These are phyloP conservation scores for Bombus confusus DNA, from an alignment of 1,140 invertebrate species.

Conservation along the genomic window DNA sequence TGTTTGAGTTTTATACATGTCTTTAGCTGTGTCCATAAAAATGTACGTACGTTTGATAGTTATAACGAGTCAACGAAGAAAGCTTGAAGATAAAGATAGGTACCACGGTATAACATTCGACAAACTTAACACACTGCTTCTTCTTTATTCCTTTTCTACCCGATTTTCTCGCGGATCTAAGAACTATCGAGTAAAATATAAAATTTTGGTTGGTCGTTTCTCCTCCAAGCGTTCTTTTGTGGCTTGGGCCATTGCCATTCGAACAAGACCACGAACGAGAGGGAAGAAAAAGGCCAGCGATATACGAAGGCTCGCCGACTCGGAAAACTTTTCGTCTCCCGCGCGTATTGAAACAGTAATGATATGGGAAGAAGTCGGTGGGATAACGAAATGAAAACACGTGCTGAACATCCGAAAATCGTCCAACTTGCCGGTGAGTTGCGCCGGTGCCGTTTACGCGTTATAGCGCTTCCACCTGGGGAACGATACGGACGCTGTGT, in stretches of 20 bases:
- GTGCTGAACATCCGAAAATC: conserved; percentile 47
- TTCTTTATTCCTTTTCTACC: background rate
- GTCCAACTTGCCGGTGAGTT: conserved; percentile 49
- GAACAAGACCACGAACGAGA: conserved; percentile 1
- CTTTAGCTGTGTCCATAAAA: too few species aligned
- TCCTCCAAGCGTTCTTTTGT: background rate
- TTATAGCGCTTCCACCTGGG: conserved; percentile 42
- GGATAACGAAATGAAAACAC: conserved; percentile 66
- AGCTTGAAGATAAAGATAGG: background rate
- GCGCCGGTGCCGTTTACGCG: conserved; percentile 53
- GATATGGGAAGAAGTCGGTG: conserved; percentile 50
- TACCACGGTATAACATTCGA: background rate
- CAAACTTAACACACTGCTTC: background rate
- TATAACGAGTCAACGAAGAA: background rate
- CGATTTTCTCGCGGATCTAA: background rate
- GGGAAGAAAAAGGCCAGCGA: background rate
- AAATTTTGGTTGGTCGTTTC: conserved; percentile 11
- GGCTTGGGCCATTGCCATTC: background rate
- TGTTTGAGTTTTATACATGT: too few species aligned
- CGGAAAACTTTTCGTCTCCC: conserved; percentile 52
- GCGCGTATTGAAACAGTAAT: conserved; percentile 67
- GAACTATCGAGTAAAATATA: background rate
- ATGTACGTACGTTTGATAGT: too few species aligned
- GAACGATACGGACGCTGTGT: conserved; percentile 24
- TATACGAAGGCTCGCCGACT: conserved; percentile 27